Percentiles rank a stretch among this genome's conserved stretches.
phyloP scores from a whole-genome alignment of 2,888 invertebrate species.

The Ormyrus pomaceus region DNA sequence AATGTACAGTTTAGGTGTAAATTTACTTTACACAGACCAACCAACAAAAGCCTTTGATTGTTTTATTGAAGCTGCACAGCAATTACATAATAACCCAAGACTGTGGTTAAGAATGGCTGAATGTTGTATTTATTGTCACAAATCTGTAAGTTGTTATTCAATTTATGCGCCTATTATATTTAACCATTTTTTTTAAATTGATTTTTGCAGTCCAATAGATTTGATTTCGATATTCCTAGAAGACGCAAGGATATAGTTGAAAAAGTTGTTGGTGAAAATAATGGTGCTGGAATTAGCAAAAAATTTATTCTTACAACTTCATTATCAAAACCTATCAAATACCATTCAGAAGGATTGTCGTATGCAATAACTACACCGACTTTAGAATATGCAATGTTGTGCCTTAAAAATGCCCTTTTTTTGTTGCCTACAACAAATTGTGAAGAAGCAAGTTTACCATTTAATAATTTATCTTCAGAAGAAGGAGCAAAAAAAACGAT shows the following conservation, averaged over 20 bases:
- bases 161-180: not conserved
- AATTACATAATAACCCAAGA: slow-evolving; percentile 91
- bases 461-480: slow-evolving; percentile 48
- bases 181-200: not conserved
- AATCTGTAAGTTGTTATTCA: slow-evolving; percentile 76
- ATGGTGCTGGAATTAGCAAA: slow-evolving; percentile 78
- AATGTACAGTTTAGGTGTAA: slow-evolving; percentile 90
- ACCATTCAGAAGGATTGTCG: slow-evolving; percentile 82
- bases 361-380: slow-evolving; percentile 92
- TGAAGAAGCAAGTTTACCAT: slow-evolving; percentile 65
- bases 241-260: slow-evolving; percentile 80
- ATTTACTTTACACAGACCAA: slow-evolving; percentile 88
- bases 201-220: slow-evolving; percentile 78
- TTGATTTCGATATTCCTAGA: slow-evolving; percentile 79
- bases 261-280: slow-evolving; percentile 74
- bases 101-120: slow-evolving; percentile 96
- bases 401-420: slow-evolving; percentile 89
- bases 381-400: slow-evolving; percentile 92
- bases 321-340: slow-evolving; percentile 78
- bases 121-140: slow-evolving; percentile 88
- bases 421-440: slow-evolving; percentile 78
- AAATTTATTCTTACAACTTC: slow-evolving; percentile 80
- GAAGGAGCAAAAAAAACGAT: slow-evolving; percentile 52
- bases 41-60: slow-evolving; percentile 93
- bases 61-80: slow-evolving; percentile 89